Evolutionary conservation across 2,888 invertebrate species (phyloP).

Genomic region (Xestia sexstrigata): DNA sequence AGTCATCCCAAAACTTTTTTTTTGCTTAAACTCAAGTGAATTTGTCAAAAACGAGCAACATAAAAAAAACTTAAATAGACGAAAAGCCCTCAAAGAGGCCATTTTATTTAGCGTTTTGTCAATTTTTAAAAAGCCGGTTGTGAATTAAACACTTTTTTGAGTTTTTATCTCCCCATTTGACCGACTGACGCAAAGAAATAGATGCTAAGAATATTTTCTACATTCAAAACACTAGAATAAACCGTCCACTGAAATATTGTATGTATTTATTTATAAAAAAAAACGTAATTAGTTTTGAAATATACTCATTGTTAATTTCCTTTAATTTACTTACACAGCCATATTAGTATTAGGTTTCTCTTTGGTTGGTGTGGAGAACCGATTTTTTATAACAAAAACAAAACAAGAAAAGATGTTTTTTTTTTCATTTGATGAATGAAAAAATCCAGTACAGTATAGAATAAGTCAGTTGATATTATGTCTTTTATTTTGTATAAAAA

Average conservation of each 20-base stretch:
- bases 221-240: slow-evolving; percentile 73
- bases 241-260: slow-evolving; percentile 86
- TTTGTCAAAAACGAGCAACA: slow-evolving; percentile 32
- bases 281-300: slow-evolving; percentile 69
- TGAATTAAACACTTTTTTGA: slow-evolving; percentile 72
- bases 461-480: slow-evolving; percentile 33
- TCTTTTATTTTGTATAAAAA: slow-evolving; percentile 40
- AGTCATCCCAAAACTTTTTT: background rate
- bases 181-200: slow-evolving; percentile 82
- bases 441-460: slow-evolving; percentile 6
- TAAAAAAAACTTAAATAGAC: slow-evolving; percentile 39
- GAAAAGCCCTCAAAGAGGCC: slow-evolving; percentile 67
- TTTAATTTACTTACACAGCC: slow-evolving; percentile 79
- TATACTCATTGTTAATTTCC: slow-evolving; percentile 82
- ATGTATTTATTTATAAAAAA: slow-evolving; percentile 86
- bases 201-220: slow-evolving; percentile 84
- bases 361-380: slow-evolving; percentile 50
- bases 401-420: background rate
- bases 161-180: slow-evolving; percentile 62
- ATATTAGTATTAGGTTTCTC: slow-evolving; percentile 81
- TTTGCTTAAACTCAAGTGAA: slow-evolving; percentile 11
- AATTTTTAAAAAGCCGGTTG: slow-evolving; percentile 75
- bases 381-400: background rate
- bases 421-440: no score
- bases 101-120: slow-evolving; percentile 68